These are phyloP conservation scores for Anas georgica DNA, from an alignment of 2,797 vertebrate species.

Conservation along the genomic window DNA sequence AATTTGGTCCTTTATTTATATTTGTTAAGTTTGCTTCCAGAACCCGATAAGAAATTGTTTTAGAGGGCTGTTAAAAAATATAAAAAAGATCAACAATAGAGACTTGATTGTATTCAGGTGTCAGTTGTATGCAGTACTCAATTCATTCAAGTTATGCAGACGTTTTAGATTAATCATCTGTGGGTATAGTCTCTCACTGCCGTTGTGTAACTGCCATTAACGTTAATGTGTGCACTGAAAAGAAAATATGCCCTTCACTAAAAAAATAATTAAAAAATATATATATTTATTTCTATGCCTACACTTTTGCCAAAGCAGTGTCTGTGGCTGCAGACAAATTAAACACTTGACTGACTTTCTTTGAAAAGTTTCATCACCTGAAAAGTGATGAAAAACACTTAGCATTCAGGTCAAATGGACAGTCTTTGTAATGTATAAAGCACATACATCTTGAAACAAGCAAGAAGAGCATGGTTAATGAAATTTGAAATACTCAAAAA, in stretches of 20 bases:
- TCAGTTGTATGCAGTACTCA: background rate
- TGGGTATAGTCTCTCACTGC: background rate
- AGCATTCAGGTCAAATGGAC: background rate
- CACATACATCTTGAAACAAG: background rate
- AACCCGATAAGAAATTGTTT: background rate
- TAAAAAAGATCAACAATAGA: slow-evolving; percentile 10
- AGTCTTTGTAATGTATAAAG: accelerated
- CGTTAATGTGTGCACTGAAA: slow-evolving; percentile 29
- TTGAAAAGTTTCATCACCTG: background rate
- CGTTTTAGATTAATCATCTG: slow-evolving; percentile 18
- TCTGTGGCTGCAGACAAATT: background rate
- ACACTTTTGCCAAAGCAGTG: slow-evolving; percentile 4
- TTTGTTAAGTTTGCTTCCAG: slow-evolving; percentile 33
- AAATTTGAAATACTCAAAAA: background rate
- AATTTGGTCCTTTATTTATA: slow-evolving; percentile 34
- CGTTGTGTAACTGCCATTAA: slow-evolving; percentile 34
- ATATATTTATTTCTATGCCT: slow-evolving; percentile 29
- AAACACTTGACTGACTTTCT: background rate
- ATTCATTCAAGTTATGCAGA: slow-evolving; percentile 48
- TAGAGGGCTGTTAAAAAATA: slow-evolving; percentile 20
- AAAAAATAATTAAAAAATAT: background rate
- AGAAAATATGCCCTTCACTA: slow-evolving; percentile 31
- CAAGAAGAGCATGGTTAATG: background rate
- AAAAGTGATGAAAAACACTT: background rate
- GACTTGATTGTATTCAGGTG: slow-evolving; percentile 9